Conservation (phyloP, 2,113 vertebrate species). For the Tonatia bakeri region DNA sequence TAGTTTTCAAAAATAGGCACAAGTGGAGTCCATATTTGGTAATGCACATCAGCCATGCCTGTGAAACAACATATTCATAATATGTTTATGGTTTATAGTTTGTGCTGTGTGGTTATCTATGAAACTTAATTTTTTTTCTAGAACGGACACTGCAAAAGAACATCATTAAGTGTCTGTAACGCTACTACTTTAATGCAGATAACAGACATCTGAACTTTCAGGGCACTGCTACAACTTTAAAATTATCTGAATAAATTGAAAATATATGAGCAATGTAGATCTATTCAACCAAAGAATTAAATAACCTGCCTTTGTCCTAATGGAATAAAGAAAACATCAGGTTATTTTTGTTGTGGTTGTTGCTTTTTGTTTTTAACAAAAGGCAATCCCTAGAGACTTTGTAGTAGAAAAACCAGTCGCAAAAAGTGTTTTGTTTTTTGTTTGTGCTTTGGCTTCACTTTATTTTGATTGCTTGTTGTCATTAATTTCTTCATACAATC, state of each 20-base stretch:
- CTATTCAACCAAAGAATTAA: neutral
- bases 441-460: neutral
- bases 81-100: slow-evolving; percentile 7
- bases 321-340: neutral
- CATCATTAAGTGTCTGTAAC: neutral
- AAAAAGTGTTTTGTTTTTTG: neutral
- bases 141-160: neutral
- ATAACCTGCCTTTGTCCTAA: neutral
- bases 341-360: neutral
- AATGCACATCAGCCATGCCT: neutral
- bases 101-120: neutral
- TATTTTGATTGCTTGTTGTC: neutral
- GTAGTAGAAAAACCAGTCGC: neutral
- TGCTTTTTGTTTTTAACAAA: slow-evolving; percentile 15
- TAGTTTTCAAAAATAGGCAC: neutral
- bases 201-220: neutral
- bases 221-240: neutral
- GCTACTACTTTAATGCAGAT: neutral
- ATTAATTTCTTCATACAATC: neutral
- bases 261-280: neutral
- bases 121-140: neutral
- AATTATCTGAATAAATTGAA: neutral
- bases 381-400: neutral
- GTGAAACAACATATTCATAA: neutral
- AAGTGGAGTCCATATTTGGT: neutral